Base-by-base conservation (phyloP, 2,888 invertebrate species). In the Sinopyrophorus schimmeli region DNA sequence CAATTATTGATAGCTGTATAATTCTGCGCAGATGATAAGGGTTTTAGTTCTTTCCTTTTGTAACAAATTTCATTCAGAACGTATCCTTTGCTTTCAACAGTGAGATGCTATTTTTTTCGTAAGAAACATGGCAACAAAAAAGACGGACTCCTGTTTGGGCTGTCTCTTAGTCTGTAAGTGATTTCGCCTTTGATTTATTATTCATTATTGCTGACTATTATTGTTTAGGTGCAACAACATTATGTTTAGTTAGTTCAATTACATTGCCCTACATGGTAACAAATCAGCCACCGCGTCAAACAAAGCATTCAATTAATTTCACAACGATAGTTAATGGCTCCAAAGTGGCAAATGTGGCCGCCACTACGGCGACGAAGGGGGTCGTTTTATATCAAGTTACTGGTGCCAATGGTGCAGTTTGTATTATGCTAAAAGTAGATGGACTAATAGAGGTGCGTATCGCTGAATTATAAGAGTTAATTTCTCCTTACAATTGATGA, bases 381-480 rank as follows among this genome's bases (percentile, higher is more conserved):
- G 54, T 54, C 5, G 67, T 69, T 2, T 74, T 84, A 6, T 89
- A 89, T 67, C 79, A 89, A 28, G 76, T 87, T 17, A 80, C 82
- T 58, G 80, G 82, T 24, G 79, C 81, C 53, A 82, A 82, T 40
- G 88, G 85, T 1, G 83, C 83, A 54, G 89, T 90, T 0, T 91
- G 91, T 66, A 89, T 91, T 56, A 74, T 91, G 16, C 77, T 91
- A 17, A 82, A 82, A 56, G 86, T 87, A 12, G 91, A 91, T 68
- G 90, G 86, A 0, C 71, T 90, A 3, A 79, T 91, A 23, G 73
- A 73, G 64, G 73, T 72, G 60, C n/a, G n/a, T n/a, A n/a, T n/a
- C n/a, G n/a, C n/a, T n/a, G n/a, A n/a, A n/a, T n/a, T 14, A 2
- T 20, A 2, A 24, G 5, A 14, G 34, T 67, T 16, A 7, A 30